Base-by-base conservation (phyloP, 1,140 invertebrate species). In the Tetramorium simillimum region DNA sequence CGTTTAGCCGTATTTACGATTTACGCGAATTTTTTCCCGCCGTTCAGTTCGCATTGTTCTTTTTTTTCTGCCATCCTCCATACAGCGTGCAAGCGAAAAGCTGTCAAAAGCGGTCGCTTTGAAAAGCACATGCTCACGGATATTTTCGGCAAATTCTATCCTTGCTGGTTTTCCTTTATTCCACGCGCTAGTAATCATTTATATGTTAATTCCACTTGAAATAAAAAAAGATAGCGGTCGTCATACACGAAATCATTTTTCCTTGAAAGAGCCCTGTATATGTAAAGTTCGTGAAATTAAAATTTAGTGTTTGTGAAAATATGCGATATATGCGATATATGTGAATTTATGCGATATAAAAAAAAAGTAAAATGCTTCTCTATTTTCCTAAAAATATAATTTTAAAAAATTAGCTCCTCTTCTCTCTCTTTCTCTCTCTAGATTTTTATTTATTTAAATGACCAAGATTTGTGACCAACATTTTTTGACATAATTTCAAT, bases 81-180 rank as follows among this genome's bases (percentile, higher is more conserved):
- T 33, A 43, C 5, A 12, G 21, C 10, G 33, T 72, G 78, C 78
- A 60, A 18, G 24, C 53, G 37, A 82, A 72, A 82, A 46, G 51
- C 78, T 72, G 78, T 82, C 67, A 72, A 82, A 82, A 82, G 78
- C 51, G 80, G 53, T 73, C 51, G 33, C 16, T 81, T 53, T 69
- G 65, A 82, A 56, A 58, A 43, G 53, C 40, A 16, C 37, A 62
- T 82, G 24, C 5, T 10, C 40, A 43, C 43, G 69, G 2, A 84
- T 84, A 84, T 75, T 75, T 84, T 62, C 51, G 80, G 24, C 7
- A 14, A 62, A 33, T 58, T 82, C 33, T 60, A 75, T 37, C 53
- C 40, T 33, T 60, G 28, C 40, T 7, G 40, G 14, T 49, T 84
- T 49, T 49, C 53, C 14, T 18, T 58, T 72, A 82, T 82, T 72